These are phyloP conservation scores for Leptonema lineaticorne DNA, from an alignment of 1,140 invertebrate genomes.

Conservation along the genomic window DNA sequence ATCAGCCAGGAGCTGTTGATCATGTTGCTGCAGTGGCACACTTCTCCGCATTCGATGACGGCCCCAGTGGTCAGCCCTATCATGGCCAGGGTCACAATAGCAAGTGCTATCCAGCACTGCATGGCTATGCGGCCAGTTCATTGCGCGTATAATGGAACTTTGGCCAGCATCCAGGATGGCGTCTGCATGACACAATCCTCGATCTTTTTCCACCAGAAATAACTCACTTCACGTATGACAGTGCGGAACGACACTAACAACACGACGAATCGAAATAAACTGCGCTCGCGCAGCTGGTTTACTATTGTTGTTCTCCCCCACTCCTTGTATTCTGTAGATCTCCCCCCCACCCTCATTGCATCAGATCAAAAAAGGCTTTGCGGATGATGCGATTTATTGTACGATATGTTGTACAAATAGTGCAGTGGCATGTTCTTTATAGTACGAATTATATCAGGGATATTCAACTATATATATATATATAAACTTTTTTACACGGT, in stretches of 20 bases:
- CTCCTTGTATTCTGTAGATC: too few species aligned
- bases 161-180: background rate
- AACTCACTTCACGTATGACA: too few species aligned
- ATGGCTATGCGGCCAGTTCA: conserved; percentile 43
- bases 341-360: too few species aligned
- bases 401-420: too few species aligned
- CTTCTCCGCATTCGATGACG: conserved; percentile 51
- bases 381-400: too few species aligned
- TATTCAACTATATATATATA: too few species aligned
- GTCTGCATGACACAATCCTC: too few species aligned
- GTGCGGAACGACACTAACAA: background rate
- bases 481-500: too few species aligned
- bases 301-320: background rate
- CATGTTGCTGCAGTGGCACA: background rate
- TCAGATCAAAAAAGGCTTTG: too few species aligned
- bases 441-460: too few species aligned
- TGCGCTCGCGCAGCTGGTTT: background rate
- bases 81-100: conserved; percentile 51
- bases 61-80: conserved; percentile 55
- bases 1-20: background rate
- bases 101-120: conserved; percentile 50
- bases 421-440: too few species aligned
- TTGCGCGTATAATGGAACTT: background rate
- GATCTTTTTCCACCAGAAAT: too few species aligned
- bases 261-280: background rate